Conservation (phyloP, 2,113 vertebrate species). For the Kobus ellipsiprymnus region DNA sequence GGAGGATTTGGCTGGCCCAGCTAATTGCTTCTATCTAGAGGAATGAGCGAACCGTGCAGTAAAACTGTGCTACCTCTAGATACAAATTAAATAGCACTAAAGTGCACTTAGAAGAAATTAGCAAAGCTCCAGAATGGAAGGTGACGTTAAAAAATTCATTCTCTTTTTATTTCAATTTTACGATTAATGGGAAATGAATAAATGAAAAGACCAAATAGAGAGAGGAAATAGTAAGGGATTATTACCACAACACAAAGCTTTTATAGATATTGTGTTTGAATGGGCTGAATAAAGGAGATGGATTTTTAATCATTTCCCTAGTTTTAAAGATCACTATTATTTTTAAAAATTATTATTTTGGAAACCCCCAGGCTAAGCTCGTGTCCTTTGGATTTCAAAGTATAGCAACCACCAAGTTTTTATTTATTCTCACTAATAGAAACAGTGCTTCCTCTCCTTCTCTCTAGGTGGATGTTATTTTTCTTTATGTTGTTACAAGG, state of each 20-base stretch:
- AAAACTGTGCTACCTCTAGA: neutral
- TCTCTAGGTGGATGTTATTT: neutral
- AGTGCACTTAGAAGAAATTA: conserved; percentile 65
- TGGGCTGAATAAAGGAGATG: neutral
- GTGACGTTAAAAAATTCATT: conserved; percentile 61
- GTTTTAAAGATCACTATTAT: conserved; percentile 5
- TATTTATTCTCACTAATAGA: neutral
- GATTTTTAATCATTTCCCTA: conserved; percentile 23
- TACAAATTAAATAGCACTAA: conserved; percentile 49
- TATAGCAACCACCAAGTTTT: conserved; percentile 19
- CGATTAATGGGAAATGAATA: conserved; percentile 56
- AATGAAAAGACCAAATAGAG: conserved; percentile 46
- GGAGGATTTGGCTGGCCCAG: conserved; percentile 46
- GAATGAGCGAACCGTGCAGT: neutral
- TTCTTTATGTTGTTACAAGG: neutral
- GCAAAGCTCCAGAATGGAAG: conserved; percentile 53
- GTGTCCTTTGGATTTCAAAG: neutral
- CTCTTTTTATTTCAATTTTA: conserved; percentile 66
- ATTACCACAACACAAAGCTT: conserved; percentile 10
- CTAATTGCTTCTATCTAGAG: conserved; percentile 41
- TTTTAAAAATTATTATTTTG: neutral
- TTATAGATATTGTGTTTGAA: conserved; percentile 43
- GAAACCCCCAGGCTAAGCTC: neutral
- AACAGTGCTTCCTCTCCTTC: neutral
- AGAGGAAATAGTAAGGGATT: neutral